These are phyloP conservation scores for Geophilus truncorum DNA, from an alignment of 2,888 invertebrate genomes.

Conservation along the genomic window DNA sequence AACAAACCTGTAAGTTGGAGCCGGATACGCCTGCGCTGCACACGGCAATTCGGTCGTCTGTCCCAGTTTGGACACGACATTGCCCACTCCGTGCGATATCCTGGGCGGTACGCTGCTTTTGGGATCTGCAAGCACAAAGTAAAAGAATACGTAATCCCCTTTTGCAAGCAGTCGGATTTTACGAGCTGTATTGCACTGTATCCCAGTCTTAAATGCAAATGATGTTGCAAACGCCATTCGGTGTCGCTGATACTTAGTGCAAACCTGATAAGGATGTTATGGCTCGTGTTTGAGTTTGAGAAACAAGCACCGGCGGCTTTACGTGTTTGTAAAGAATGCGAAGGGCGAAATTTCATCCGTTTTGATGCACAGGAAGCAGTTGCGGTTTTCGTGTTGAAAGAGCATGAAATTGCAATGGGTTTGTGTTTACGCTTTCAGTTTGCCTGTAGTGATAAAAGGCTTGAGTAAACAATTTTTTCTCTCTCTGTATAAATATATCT, in stretches of 20 bases:
- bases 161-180: neutral
- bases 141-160: conserved; percentile 19
- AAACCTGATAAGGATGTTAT: neutral
- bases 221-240: neutral
- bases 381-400: neutral
- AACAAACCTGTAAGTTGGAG: conserved; percentile 47
- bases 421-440: neutral
- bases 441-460: neutral
- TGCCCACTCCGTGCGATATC: conserved; percentile 48
- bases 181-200: neutral
- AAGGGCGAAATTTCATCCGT: too few species aligned
- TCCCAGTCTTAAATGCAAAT: conserved; percentile 2
- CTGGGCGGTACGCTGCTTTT: conserved; percentile 37
- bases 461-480: neutral
- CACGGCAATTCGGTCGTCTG: conserved; percentile 47
- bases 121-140: conserved; percentile 35
- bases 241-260: neutral
- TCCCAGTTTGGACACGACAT: conserved; percentile 40
- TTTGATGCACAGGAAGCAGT: neutral
- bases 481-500: too few species aligned
- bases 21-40: conserved; percentile 48
- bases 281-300: neutral
- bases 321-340: neutral
- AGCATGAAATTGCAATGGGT: neutral
- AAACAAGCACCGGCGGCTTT: neutral